Evolutionary conservation across 2,888 invertebrate genomes (phyloP).

Genomic region (Synanthedon tipuliformis): DNA sequence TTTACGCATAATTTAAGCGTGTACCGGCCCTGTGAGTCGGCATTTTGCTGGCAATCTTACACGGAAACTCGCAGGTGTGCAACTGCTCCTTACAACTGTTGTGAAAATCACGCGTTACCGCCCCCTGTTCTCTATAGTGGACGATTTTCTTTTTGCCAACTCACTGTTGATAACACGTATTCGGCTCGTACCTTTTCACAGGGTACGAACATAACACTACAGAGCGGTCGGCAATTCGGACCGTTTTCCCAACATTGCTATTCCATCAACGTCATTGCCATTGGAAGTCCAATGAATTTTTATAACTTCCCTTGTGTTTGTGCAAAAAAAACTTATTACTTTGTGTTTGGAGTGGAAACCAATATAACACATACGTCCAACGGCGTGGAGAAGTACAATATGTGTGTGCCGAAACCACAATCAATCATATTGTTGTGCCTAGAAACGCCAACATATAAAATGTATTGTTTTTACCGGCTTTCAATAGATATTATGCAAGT

Average conservation of each 20-base stretch:
- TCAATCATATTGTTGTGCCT: constrained; percentile 55
- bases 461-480: constrained; percentile 49
- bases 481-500: constrained; percentile 45
- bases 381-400: constrained; percentile 20
- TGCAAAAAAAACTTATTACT: constrained; percentile 35
- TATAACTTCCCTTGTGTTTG: constrained; percentile 21
- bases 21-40: constrained; percentile 60
- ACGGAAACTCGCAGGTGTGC: constrained; percentile 43
- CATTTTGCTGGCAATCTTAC: constrained; percentile 53
- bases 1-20: constrained; percentile 68
- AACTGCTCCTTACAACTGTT: constrained; percentile 32
- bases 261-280: constrained; percentile 16
- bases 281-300: constrained; percentile 30
- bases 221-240: constrained; percentile 1
- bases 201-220: neutral
- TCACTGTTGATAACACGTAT: constrained; percentile 20
- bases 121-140: constrained; percentile 8
- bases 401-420: constrained; percentile 56
- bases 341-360: constrained; percentile 24
- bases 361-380: constrained; percentile 34
- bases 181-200: constrained; percentile 1
- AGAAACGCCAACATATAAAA: constrained; percentile 54
- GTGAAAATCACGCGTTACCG: constrained; percentile 36
- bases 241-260: constrained; percentile 10
- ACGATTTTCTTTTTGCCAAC: constrained; percentile 18